Evolutionary conservation across 2,797 vertebrate species (phyloP).

Genomic region (Falco cherrug): DNA sequence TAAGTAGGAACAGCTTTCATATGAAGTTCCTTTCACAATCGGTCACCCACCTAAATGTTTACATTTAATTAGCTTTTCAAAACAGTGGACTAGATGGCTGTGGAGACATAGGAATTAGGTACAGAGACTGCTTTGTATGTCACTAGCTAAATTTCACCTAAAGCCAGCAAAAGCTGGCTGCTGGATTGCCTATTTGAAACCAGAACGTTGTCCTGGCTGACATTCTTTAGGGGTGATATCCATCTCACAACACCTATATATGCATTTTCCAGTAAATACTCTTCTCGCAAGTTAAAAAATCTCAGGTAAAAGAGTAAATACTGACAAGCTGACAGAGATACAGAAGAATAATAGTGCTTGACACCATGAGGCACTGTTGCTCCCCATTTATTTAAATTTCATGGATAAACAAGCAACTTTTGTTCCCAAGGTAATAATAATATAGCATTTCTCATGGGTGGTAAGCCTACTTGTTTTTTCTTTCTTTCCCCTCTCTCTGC

Average conservation of each 20-base stretch:
- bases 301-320: background rate
- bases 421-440: background rate
- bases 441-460: background rate
- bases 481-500: background rate
- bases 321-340: background rate
- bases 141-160: background rate
- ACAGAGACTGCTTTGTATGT: background rate
- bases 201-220: background rate
- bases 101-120: background rate
- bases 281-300: background rate
- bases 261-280: background rate
- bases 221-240: background rate
- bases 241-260: background rate
- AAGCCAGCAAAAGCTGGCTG: background rate
- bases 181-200: background rate
- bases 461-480: background rate
- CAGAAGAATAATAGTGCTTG: background rate
- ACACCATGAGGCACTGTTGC: background rate
- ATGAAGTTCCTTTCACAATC: background rate
- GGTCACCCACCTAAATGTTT: slow-evolving; percentile 18
- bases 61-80: slow-evolving; percentile 5
- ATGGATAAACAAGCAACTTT: background rate
- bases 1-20: background rate
- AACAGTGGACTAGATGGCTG: background rate
- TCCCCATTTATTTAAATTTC: background rate